Percentiles rank a stretch among this genome's conserved stretches.
Evolutionary conservation across 2,888 invertebrate species (phyloP).

Genomic region (Acleris laterana): DNA sequence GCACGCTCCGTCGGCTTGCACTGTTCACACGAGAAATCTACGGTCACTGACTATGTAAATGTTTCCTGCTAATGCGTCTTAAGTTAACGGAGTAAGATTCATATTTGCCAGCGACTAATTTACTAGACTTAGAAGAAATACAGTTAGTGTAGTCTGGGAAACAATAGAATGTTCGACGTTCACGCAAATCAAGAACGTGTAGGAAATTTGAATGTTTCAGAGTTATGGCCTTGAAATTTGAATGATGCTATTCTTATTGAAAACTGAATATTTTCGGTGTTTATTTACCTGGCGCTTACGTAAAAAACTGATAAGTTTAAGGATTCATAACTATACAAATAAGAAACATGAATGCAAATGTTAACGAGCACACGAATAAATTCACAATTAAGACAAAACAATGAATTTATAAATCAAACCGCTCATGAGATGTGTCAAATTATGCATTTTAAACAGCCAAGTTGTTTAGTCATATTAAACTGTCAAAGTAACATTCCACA

Average conservation of each 20-base stretch:
- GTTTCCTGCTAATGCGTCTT: conserved; percentile 32
- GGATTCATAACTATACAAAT: neutral
- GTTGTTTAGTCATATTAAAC: no score
- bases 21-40: conserved; percentile 81
- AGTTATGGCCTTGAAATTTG: conserved; percentile 16
- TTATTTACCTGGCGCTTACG: no score
- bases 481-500: no score
- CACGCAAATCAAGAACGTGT: conserved; percentile 31
- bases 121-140: conserved; percentile 51
- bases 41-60: conserved; percentile 82
- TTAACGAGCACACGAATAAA: no score
- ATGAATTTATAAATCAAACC: no score
- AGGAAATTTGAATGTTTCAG: conserved; percentile 30
- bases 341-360: no score
- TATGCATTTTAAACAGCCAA: no score
- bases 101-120: conserved; percentile 27
- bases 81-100: conserved; percentile 15
- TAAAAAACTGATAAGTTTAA: neutral
- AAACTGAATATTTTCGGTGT: no score
- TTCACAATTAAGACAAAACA: no score
- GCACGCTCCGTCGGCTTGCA: conserved; percentile 62
- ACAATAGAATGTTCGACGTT: conserved; percentile 50
- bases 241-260: neutral
- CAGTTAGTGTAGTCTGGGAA: conserved; percentile 54
- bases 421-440: no score